These are phyloP conservation scores for Protophormia terraenovae DNA, from an alignment of 2,888 invertebrate species.

Conservation along the genomic window DNA sequence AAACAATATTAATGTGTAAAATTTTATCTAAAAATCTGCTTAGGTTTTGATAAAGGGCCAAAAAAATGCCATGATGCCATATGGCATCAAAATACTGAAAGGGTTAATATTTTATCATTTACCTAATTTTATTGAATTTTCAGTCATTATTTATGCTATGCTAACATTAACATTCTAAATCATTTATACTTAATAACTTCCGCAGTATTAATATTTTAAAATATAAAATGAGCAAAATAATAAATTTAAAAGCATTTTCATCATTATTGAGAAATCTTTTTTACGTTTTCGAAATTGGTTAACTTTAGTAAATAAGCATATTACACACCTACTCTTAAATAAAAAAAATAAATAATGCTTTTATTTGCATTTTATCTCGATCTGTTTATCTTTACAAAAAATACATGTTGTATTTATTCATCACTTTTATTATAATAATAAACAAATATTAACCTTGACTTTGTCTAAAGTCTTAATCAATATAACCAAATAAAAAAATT, in stretches of 20 bases:
- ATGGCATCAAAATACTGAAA: too few relatives aligned
- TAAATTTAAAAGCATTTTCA: background rate
- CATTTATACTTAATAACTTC: background rate
- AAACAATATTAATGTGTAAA: too few relatives aligned
- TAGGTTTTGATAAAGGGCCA: too few relatives aligned
- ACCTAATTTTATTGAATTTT: too few relatives aligned
- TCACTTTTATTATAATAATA: background rate
- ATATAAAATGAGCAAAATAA: background rate
- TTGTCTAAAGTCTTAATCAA: slow-evolving; percentile 13
- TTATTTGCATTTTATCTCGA: background rate
- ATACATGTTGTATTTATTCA: background rate
- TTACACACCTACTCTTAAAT: background rate
- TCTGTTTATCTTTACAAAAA: background rate
- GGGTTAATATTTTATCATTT: background rate
- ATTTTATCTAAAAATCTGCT: too few relatives aligned
- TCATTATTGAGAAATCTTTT: background rate
- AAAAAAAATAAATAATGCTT: background rate
- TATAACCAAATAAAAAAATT: slow-evolving; percentile 29
- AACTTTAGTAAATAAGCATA: background rate
- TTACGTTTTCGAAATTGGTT: background rate
- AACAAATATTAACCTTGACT: slow-evolving; percentile 55
- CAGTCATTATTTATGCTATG: background rate
- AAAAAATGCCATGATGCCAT: too few relatives aligned
- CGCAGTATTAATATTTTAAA: background rate
- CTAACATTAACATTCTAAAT: background rate